phyloP scores from a whole-genome alignment of 1,140 invertebrate genomes.

The Cryptotermes secundus region DNA sequence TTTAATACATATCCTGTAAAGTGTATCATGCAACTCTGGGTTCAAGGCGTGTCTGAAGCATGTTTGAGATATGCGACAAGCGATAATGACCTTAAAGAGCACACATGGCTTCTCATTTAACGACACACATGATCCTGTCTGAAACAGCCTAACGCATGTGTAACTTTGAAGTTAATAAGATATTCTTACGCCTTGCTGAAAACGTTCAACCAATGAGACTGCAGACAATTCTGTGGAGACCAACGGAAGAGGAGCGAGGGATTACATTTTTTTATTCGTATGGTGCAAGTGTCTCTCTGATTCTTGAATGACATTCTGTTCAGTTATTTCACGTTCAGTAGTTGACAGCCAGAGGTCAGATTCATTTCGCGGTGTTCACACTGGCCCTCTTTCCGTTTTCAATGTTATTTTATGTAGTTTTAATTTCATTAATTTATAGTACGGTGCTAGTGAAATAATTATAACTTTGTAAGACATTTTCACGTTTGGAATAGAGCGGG shows the following conservation, averaged over 20 bases:
- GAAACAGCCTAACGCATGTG: no score
- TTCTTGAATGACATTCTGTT: not conserved
- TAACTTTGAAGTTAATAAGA: not conserved
- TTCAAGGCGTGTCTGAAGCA: not conserved
- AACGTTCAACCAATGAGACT: not conserved
- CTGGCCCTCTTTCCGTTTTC: not conserved
- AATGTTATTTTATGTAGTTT: not conserved
- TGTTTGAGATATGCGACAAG: not conserved
- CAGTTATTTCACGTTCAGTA: no score
- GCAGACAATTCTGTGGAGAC: not conserved
- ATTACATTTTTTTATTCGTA: not conserved
- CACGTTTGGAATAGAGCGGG: not conserved
- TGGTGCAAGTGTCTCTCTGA: not conserved
- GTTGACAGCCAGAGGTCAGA: no score
- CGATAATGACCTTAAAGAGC: conserved; percentile 4
- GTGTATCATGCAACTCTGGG: not conserved
- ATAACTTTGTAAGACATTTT: not conserved
- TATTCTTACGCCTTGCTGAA: not conserved
- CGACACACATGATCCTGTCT: not conserved
- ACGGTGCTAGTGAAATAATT: not conserved
- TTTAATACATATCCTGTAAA: not conserved
- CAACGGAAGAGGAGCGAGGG: not conserved
- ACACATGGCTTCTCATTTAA: not conserved
- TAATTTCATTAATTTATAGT: not conserved
- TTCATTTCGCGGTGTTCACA: not conserved